These are phyloP conservation scores for Chelidonichthys spinosus DNA, from an alignment of 2,797 vertebrate species.

Conservation along the genomic window DNA sequence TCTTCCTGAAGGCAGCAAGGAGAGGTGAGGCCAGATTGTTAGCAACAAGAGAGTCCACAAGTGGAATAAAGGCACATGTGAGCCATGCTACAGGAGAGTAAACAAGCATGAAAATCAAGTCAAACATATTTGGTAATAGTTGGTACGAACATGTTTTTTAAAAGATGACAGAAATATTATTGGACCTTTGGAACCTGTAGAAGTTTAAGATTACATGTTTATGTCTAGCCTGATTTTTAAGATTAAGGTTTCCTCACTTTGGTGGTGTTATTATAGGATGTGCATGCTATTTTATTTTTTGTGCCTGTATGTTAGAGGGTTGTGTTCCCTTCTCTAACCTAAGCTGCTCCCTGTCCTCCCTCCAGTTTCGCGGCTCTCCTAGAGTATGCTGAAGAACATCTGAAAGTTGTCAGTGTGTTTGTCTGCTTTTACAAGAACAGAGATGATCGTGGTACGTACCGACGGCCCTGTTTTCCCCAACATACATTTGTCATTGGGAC, in stretches of 20 bases:
- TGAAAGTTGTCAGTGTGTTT: conserved; percentile 87
- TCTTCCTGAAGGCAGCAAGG: conserved; percentile 89
- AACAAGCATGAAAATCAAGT: not conserved
- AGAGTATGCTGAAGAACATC: conserved; percentile 89
- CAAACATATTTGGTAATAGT: too few species aligned
- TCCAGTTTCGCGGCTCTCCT: conserved; percentile 85
- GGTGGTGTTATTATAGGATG: too few species aligned
- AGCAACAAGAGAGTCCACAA: not conserved
- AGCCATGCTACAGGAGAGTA: not conserved
- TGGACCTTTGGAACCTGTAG: not conserved
- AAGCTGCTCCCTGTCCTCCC: conserved; percentile 16
- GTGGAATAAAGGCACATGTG: not conserved
- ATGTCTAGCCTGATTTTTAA: not conserved
- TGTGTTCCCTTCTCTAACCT: conserved; percentile 15
- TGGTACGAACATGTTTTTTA: not conserved
- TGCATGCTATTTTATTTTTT: not conserved
- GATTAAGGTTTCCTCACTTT: not conserved
- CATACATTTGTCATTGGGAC: not conserved
- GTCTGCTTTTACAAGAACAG: conserved; percentile 90
- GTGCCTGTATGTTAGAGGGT: not conserved
- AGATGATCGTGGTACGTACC: conserved; percentile 85
- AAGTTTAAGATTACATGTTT: too few species aligned
- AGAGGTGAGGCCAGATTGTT: conserved; percentile 78
- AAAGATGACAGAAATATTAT: not conserved
- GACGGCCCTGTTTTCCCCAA: not conserved